Evolutionary conservation across 2,888 invertebrate genomes (phyloP), one percentile per base, ranked within the genome.

Genomic region (Eucera pruinosa): DNA sequence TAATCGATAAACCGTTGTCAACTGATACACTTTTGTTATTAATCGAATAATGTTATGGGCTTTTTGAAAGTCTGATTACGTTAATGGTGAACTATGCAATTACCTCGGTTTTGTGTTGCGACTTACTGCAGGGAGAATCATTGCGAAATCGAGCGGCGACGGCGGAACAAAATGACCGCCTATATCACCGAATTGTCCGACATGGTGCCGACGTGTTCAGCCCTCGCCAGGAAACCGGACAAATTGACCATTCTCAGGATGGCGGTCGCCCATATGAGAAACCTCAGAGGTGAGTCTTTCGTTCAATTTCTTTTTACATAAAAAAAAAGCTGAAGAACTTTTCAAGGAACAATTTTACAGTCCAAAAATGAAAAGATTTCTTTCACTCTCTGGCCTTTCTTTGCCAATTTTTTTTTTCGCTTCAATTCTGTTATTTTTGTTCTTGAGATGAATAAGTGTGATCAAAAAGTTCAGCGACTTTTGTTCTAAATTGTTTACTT

Each of bases 181-280:
- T 99, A 99, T 94, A 99, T 99, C 93, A 99, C 99, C 91, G 99
- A 99, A 94, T 95, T 99, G 89, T 99, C 98, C 86, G 99, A 99
- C 94, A 99, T 99, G 99, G 99, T 99, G 91, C 99, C 99, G 90
- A 98, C 99, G 89, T 99, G 99, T 94, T 98, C 98, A 91, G 98
- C 99, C 57, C 95, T 99, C 86, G 99, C 99, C 68, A 95, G 99
- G 86, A 99, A 99, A 93, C 99, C 99, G 61, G 99, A 99, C 94
- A 99, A 99, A 93, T 95, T 99, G 82, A 99, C 99, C 88, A 99
- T 99, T 92, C 95, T 99, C 79, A 95, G 99, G 90, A 99, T 99
- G 99, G 99, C 99, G 57, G 99, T 99, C 75, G 98, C 99, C 23
- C 99, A 99, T 93, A 99, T 99, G 99, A 99, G 99, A 94, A 97